Base-by-base conservation (phyloP, 2,797 vertebrate genomes). In the Chaetodon trifasciatus region DNA sequence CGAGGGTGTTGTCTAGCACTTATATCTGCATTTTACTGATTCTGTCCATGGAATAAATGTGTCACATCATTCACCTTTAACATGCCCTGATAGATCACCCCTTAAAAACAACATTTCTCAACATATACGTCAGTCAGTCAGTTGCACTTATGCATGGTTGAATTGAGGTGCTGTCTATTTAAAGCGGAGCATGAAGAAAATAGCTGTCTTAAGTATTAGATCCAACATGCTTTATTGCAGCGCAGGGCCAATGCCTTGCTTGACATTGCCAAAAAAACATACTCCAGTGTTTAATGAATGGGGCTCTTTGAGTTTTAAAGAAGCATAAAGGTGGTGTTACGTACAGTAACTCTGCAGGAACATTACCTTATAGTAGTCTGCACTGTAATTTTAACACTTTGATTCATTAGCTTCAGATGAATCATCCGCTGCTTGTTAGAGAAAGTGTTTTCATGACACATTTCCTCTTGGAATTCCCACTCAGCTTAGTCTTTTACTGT, bases 361-460 rank as follows among this genome's bases (percentile, higher is more conserved):
- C 85, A 88, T 89, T 90, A 84, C 75, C 76, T 63, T 76, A 67
- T 65, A 74, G 77, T 81, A 53, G 81, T 83, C 74, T 69, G 68
- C 74, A 0, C 4, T 4, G 70, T 47, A 63, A 86, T 85, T 92
- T 88, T 78, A 86, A 72, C 71, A 57, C 69, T 69, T 81, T 90
- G 88, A 91, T 89, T 92, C 85, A 88, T 91, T 87, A 83, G 65
- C 68, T 79, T 81, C 28, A 73, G 79, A 89, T 90, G 90, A 93
- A 89, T 93, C 91, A 92, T 84, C 83, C 84, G 82, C 81, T 72
- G 76, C 91, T 88, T 86, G 89, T 91, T 88, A 90, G 84, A 71
- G 79, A 92, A 87, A 90, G 87, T 89, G 82, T 77, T 86, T 87
- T 71, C 73, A 79, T 92, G 92, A 95, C 94, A 94, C 91, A 86